A percentile compares a stretch with the other conserved stretches of the same genome.
Evolutionary conservation across 2,113 vertebrate genomes (phyloP).

Genomic region (Strix uralensis): DNA sequence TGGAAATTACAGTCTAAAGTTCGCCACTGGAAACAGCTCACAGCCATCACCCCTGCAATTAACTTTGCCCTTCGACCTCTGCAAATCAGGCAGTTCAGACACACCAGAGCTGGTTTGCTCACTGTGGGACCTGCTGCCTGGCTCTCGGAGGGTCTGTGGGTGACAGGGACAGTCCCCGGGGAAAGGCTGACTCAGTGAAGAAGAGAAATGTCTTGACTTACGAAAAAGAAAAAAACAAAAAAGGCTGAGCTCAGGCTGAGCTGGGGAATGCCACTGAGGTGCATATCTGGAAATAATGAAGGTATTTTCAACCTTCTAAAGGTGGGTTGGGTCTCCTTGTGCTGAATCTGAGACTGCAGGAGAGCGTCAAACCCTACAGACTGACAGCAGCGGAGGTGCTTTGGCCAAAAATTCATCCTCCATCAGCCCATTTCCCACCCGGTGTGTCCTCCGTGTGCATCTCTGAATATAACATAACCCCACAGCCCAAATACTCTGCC

Average conservation of each 20-base stretch:
- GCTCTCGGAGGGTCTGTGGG: neutral
- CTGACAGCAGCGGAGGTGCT: neutral
- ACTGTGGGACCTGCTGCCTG: fast-evolving
- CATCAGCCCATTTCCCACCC: neutral
- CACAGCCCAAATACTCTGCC: fast-evolving
- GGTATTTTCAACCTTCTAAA: neutral
- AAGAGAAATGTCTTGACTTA: neutral
- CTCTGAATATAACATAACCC: neutral
- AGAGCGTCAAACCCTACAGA: neutral
- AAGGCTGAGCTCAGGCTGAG: neutral
- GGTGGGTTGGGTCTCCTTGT: neutral
- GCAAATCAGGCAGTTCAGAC: neutral
- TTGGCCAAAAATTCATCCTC: neutral
- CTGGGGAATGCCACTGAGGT: neutral
- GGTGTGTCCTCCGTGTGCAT: fast-evolving
- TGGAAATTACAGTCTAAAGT: neutral
- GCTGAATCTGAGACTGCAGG: neutral
- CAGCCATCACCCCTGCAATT: neutral
- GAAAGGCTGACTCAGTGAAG: neutral
- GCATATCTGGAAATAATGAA: neutral
- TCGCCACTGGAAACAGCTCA: neutral
- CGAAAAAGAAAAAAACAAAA: too few relatives aligned
- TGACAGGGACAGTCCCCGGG: neutral
- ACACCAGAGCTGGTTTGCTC: neutral
- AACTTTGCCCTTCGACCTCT: neutral